phyloP scores from a whole-genome alignment of 2,888 invertebrate genomes.

The Chelonus formosanus region DNA sequence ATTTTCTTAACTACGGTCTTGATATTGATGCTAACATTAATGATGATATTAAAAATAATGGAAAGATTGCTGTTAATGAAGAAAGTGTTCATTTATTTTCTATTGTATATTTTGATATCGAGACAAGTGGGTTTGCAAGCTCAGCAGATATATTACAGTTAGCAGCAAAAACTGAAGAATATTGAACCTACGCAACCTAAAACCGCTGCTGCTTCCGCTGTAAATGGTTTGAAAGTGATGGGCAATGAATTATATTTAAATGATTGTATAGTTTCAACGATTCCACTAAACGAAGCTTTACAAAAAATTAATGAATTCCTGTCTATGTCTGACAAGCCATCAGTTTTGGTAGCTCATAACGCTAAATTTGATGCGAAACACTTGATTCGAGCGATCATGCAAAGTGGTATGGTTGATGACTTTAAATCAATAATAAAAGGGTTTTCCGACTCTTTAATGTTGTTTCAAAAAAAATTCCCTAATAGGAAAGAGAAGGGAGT shows the following conservation, averaged over 20 bases:
- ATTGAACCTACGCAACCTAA: conserved; percentile 16
- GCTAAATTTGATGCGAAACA: not conserved
- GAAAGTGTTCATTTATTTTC: not conserved
- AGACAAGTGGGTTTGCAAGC: conserved; percentile 14
- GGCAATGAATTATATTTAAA: conserved; percentile 10
- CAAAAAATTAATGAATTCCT: not conserved
- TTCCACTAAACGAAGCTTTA: conserved; percentile 11
- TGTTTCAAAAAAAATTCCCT: conserved; percentile 32
- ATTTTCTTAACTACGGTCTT: conserved; percentile 24
- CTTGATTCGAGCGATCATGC: not conserved
- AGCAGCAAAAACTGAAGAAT: conserved; percentile 16
- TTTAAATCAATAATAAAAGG: conserved; percentile 18
- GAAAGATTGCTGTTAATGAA: not conserved
- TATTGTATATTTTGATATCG: conserved; percentile 22
- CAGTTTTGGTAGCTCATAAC: conserved; percentile 2
- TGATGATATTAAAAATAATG: not conserved
- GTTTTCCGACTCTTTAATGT: conserved; percentile 25
- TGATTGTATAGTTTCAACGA: conserved; percentile 1
- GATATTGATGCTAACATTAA: not conserved
- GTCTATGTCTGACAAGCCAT: not conserved
- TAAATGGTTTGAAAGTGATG: conserved; percentile 14
- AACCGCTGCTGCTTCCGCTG: not conserved
- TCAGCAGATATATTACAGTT: conserved; percentile 17
- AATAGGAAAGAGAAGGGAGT: conserved; percentile 28
- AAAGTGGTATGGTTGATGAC: not conserved